Evolutionary conservation across 1,140 invertebrate species (phyloP).

Genomic region (Pentalonia nigronervosa): DNA sequence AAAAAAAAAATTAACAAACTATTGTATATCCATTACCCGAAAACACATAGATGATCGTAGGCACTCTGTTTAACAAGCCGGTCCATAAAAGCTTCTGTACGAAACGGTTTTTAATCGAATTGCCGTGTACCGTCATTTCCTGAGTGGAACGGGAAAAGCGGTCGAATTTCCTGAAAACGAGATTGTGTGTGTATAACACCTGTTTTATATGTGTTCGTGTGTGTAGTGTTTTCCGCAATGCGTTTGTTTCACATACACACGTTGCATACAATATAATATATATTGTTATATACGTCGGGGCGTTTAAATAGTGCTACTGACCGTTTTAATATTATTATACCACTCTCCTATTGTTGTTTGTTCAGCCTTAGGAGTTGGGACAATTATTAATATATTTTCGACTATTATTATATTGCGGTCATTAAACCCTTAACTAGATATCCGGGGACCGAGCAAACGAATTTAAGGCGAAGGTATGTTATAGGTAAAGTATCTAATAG

Average conservation of each 20-base stretch:
- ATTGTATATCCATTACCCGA: constrained; percentile 41
- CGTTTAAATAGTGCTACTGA: constrained; percentile 24
- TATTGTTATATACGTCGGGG: neutral
- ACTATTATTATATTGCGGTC: neutral
- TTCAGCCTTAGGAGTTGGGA: neutral
- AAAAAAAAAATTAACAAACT: neutral
- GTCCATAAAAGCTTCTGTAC: constrained; percentile 52
- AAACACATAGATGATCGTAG: constrained; percentile 50
- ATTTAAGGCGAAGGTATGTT: neutral
- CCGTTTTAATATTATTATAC: constrained; percentile 53
- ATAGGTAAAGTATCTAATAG: neutral
- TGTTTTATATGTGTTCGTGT: constrained; percentile 15
- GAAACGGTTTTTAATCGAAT: constrained; percentile 58
- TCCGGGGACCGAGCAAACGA: neutral
- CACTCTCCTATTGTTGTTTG: constrained; percentile 1
- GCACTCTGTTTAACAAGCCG: constrained; percentile 50
- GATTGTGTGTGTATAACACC: constrained; percentile 28
- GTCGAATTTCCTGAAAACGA: constrained; percentile 53
- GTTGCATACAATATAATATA: neutral
- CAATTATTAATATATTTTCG: constrained; percentile 45
- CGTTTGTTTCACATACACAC: neutral
- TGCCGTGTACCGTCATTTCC: constrained; percentile 55
- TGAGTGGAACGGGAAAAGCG: constrained; percentile 31
- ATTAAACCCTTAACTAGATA: too few species aligned
- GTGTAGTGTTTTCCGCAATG: constrained; percentile 39